Percentiles rank a stretch among this genome's conserved stretches.
phyloP scores from a whole-genome alignment of 2,797 vertebrate genomes.

The Spinus pinus region DNA sequence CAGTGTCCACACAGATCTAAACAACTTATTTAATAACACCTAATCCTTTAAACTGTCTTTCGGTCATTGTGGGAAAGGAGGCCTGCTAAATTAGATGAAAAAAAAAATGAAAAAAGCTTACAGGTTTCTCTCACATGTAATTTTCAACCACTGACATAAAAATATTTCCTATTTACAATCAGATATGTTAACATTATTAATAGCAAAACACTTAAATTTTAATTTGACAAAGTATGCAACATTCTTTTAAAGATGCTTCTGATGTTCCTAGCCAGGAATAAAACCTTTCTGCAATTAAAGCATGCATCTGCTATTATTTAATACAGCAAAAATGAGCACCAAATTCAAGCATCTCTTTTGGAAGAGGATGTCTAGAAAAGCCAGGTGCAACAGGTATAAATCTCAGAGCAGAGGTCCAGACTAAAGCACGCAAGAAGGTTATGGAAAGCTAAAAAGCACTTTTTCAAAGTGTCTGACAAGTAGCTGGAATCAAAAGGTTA shows the following conservation, averaged over 20 bases:
- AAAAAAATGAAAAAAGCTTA: background rate
- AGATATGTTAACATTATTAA: background rate
- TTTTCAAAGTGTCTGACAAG: background rate
- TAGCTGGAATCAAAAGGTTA: background rate
- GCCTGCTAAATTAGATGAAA: background rate
- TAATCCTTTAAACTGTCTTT: background rate
- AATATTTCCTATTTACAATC: background rate
- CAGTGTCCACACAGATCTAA: background rate
- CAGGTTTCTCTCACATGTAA: background rate
- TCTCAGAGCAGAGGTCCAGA: background rate
- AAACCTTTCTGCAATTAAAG: background rate
- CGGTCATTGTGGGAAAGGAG: background rate
- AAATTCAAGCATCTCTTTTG: background rate
- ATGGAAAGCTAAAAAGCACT: background rate
- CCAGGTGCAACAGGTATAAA: background rate
- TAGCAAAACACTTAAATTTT: background rate
- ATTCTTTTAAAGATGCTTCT: background rate
- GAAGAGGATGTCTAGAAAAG: background rate
- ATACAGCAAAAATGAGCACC: background rate
- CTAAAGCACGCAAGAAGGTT: background rate
- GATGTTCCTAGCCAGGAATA: background rate
- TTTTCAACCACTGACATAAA: background rate
- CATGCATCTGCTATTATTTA: background rate
- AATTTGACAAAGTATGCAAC: background rate
- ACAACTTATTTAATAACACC: background rate